Evolutionary conservation across 2,888 invertebrate genomes (phyloP).

Genomic region (Harpagoxenus sublaevis): DNA sequence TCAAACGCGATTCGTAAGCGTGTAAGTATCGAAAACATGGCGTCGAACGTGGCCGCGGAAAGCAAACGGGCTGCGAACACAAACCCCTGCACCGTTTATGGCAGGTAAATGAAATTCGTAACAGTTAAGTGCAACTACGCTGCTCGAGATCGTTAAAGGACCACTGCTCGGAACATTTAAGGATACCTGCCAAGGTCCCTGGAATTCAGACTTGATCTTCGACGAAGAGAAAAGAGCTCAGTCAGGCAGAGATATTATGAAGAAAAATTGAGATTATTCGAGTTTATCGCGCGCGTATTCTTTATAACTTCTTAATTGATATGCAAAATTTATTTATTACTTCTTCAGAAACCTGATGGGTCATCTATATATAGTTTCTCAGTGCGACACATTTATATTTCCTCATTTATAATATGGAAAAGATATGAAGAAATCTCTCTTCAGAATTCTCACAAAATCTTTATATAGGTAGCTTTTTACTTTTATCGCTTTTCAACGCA

Average conservation of each 20-base stretch:
- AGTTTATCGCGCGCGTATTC: neutral
- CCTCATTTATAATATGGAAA: neutral
- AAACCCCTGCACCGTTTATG: conserved; percentile 78
- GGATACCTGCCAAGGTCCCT: too few relatives aligned
- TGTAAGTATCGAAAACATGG: conserved; percentile 73
- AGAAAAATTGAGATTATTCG: neutral
- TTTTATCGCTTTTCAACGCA: neutral
- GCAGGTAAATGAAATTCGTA: conserved; percentile 75
- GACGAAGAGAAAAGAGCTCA: neutral
- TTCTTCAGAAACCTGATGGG: neutral
- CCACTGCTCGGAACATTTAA: neutral
- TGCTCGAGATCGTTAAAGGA: neutral
- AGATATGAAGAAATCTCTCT: neutral
- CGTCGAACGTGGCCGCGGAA: conserved; percentile 72
- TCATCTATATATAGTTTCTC: neutral
- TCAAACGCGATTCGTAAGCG: conserved; percentile 69
- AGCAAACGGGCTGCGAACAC: conserved; percentile 77
- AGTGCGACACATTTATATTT: neutral
- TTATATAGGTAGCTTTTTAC: neutral
- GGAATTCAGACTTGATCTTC: neutral
- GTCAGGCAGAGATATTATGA: neutral
- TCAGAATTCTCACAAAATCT: neutral
- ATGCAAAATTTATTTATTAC: neutral
- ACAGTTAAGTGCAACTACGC: neutral
- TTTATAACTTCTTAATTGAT: neutral